Base-by-base conservation (phyloP, 2,113 vertebrate species). In the Cyprinodon variegatus region DNA sequence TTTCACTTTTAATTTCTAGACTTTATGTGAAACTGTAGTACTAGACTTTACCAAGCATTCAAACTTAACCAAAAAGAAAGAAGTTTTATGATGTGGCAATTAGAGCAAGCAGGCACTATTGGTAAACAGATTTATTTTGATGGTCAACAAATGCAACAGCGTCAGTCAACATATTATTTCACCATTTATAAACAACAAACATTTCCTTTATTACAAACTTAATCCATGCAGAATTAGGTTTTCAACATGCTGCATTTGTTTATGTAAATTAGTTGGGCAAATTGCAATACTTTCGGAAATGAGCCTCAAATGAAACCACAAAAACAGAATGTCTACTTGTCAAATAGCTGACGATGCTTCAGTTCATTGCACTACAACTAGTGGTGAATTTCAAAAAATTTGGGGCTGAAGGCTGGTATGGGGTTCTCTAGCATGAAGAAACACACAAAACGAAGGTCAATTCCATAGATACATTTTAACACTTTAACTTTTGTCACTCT, bases 161-260 rank as follows among this genome's bases (percentile, higher is more conserved):
- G 45, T 62, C n/a, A 20, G 40, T 60, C 4, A 60, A 66, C 45
- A 71, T 60, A 61, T n/a, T 22, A 37, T 41, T 46, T 39, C 41
- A 67, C 29, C 53, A 66, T 65, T 65, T 74, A 53, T 73, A 37
- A 64, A 40, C 62, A 57, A 59, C 40, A 67, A 66, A 73, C 38
- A 65, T 40, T 57, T 53, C 11, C n/a, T 14, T 20, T 57, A 65
- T 57, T 41, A 73, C 14, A 17, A 17, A 41, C 22, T 11, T 59
- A 70, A 65, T 71, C 57, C n/a, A 46, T 14, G 9, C 29, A 43
- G 37, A 29, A 69, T 61, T 20, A 22, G 0, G 2, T 39, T 69
- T 64, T 22, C 45, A 22, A n/a, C 46, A 36, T 17, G 72, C 14
- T 5, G n/a, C 3, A 48, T 40, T 61, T 74, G 4, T 11, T 20